These are phyloP conservation scores for Anguilla megastoma DNA, from an alignment of 2,797 vertebrate genomes.

Conservation along the genomic window DNA sequence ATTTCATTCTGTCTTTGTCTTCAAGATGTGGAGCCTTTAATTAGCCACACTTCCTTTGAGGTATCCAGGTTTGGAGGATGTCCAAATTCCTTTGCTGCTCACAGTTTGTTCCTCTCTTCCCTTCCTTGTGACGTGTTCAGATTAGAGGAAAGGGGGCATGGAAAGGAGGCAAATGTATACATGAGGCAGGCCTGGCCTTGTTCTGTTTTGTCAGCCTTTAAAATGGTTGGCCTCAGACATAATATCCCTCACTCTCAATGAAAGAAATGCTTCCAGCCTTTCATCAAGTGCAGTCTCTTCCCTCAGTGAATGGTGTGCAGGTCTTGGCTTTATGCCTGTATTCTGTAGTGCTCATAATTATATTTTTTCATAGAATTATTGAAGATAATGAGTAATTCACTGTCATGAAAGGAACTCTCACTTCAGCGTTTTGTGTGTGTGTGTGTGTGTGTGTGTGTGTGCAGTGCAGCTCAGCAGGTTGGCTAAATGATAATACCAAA, in stretches of 20 bases:
- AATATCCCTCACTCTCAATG: not conserved
- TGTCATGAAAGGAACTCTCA: not conserved
- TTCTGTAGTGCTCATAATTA: not conserved
- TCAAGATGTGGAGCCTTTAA: not conserved
- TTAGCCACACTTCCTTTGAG: not conserved
- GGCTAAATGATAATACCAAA: too few relatives aligned
- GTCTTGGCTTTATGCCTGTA: not conserved
- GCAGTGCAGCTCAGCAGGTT: too few relatives aligned
- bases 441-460: not conserved
- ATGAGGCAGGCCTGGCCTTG: not conserved
- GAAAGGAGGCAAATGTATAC: not conserved
- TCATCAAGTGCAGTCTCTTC: not conserved
- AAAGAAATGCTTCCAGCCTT: not conserved
- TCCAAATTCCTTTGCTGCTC: not conserved
- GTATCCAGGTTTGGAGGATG: too few relatives aligned
- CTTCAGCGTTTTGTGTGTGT: not conserved
- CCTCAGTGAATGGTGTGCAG: not conserved
- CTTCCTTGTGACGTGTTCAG: not conserved
- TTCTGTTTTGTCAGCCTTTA: not conserved
- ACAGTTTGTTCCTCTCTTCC: not conserved
- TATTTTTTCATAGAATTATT: not conserved
- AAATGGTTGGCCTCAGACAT: not conserved
- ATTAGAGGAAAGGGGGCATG: not conserved
- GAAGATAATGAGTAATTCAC: not conserved
- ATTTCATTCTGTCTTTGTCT: not conserved